These are phyloP conservation scores for human (Homo sapiens) DNA, from an alignment of 2,113 vertebrate genomes.

Conservation along the genomic window GRCh38 chr18:52423501-52424000, in stretches of 20 bases:
- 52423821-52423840: constrained; percentile 45
- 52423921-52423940: neutral
- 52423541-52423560: neutral
- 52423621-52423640: constrained; percentile 32
- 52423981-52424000: neutral
- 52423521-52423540: neutral
- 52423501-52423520: neutral
- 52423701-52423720: neutral
- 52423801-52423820: constrained; percentile 25
- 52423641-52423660: neutral
- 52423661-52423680: neutral
- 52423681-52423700: constrained; percentile 11
- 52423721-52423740: constrained; percentile 45
- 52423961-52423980: neutral
- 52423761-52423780: constrained; percentile 52
- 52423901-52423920: neutral
- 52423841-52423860: constrained; percentile 24
- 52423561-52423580: neutral
- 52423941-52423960: neutral
- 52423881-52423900: neutral
- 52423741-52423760: neutral
- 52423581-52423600: neutral
- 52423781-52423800: constrained; percentile 34
- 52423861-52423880: constrained; percentile 15
- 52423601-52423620: neutral